Evolutionary conservation across 2,888 invertebrate genomes (phyloP), one percentile per base, ranked within the genome.

Genomic region (Trissolcus japonicus): DNA sequence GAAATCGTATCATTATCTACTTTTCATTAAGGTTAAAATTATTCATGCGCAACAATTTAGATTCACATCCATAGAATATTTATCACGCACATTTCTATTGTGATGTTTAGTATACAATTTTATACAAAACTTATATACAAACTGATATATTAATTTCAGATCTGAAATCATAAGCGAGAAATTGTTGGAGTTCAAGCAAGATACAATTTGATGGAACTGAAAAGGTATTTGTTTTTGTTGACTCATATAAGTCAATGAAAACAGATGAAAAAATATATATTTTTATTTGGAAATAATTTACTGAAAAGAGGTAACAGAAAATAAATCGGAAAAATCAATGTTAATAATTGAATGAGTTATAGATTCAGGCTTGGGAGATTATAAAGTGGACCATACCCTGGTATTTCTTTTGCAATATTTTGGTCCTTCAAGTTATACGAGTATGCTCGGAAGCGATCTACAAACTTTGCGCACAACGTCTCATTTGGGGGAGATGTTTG

Each of bases 41-140:
- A 76, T 76, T 69, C 69, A 69, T 61, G 76, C 61, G 69, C 69
- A 69, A 69, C 76, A 76, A 75, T 65, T 76, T 76, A 69, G 75
- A 69, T 76, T 69, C 60, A 51, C 60, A 76, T 65, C 68, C 68
- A 75, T 68, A 57, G 62, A 74, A 68, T 25, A 25, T 74, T 74
- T 68, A 75, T 63, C 68, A 53, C 67, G 68, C n/a, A n/a, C n/a
- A n/a, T 75, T 63, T 63, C 55, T 68, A 68, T 75, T 63, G 21
- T 21, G 21, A 21, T n/a, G n/a, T n/a, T n/a, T n/a, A n/a, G n/a
- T n/a, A n/a, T n/a, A n/a, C n/a, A n/a, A n/a, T n/a, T n/a, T n/a
- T n/a, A n/a, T n/a, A n/a, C n/a, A n/a, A n/a, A n/a, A n/a, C n/a
- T n/a, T n/a, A n/a, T n/a, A n/a, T n/a, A n/a, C n/a, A n/a, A n/a